These are phyloP conservation scores for Drosophila mauritiana DNA, from an alignment of 1,140 invertebrate species.

Conservation along the genomic window DNA sequence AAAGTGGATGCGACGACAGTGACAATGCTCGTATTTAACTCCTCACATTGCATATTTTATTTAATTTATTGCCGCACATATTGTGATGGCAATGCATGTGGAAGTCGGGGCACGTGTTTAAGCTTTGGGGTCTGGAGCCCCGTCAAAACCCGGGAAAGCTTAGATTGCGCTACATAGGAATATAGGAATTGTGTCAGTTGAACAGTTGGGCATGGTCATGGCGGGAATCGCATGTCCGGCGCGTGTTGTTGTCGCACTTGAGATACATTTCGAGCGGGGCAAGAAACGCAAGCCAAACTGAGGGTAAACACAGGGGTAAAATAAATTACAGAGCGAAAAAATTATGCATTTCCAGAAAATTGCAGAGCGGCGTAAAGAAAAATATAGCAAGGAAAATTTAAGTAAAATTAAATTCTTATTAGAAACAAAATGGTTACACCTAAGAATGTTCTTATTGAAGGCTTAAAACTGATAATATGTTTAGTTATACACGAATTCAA, in stretches of 20 bases:
- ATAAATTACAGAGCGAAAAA: background rate
- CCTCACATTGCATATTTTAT: slow-evolving; percentile 60
- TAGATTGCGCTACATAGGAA: slow-evolving; percentile 44
- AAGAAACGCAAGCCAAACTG: slow-evolving; percentile 34
- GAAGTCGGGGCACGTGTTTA: slow-evolving; percentile 69
- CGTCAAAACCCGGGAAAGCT: background rate
- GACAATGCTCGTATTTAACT: slow-evolving; percentile 49
- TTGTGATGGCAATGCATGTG: slow-evolving; percentile 65
- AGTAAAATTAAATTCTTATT: no score
- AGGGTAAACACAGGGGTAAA: slow-evolving; percentile 12
- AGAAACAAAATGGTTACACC: no score
- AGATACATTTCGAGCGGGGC: slow-evolving; percentile 60
- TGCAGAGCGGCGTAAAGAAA: no score
- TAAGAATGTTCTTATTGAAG: no score
- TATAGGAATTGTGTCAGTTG: slow-evolving; percentile 73
- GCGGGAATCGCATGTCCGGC: slow-evolving; percentile 30
- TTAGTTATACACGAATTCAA: no score
- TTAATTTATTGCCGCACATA: slow-evolving; percentile 73
- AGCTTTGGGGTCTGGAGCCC: slow-evolving; percentile 4
- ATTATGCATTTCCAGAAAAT: background rate
- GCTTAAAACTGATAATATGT: no score
- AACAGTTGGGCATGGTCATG: slow-evolving; percentile 35
- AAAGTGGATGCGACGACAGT: slow-evolving; percentile 24
- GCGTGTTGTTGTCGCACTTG: slow-evolving; percentile 48
- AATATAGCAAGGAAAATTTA: no score